Percentiles rank a stretch among this genome's conserved stretches.
phyloP scores from a whole-genome alignment of 2,113 vertebrate species.

The Oreotrochilus melanogaster region DNA sequence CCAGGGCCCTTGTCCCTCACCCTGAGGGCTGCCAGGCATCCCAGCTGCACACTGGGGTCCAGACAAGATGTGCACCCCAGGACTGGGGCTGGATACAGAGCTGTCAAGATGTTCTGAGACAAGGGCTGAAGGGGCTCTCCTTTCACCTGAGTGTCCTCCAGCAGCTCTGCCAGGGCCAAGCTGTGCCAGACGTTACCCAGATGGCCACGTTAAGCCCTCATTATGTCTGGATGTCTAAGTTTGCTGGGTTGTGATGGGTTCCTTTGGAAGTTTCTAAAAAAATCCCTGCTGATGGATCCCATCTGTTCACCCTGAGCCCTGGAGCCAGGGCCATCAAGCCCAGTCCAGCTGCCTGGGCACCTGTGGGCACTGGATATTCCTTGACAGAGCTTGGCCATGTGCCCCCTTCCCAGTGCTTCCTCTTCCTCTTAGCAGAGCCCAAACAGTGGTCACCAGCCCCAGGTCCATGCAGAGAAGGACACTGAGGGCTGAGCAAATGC shows the following conservation, averaged over 20 bases:
- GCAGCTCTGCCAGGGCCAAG: fast-evolving
- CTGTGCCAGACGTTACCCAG: not conserved
- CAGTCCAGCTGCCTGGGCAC: not conserved
- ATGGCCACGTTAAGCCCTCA: not conserved
- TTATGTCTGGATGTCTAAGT: slow-evolving; percentile 35
- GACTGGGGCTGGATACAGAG: fast-evolving
- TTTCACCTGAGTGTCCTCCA: fast-evolving
- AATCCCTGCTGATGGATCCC: slow-evolving; percentile 57
- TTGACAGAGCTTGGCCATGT: not conserved
- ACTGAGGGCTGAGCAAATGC: not conserved
- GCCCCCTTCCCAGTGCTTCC: not conserved
- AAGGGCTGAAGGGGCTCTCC: fast-evolving
- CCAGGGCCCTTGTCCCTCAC: fast-evolving
- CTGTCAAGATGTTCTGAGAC: fast-evolving
- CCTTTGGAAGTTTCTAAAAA: slow-evolving; percentile 52
- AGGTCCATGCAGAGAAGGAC: not conserved
- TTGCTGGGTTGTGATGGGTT: slow-evolving; percentile 38
- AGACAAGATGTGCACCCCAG: fast-evolving
- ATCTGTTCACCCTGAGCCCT: not conserved
- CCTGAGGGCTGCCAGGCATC: not conserved
- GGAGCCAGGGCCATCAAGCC: fast-evolving
- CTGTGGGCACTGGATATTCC: not conserved
- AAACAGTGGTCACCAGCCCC: not conserved
- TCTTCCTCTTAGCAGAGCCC: not conserved
- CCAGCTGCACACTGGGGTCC: fast-evolving